Conservation (phyloP, 1,140 invertebrate genomes). For the Scaptomyza graminum region DNA sequence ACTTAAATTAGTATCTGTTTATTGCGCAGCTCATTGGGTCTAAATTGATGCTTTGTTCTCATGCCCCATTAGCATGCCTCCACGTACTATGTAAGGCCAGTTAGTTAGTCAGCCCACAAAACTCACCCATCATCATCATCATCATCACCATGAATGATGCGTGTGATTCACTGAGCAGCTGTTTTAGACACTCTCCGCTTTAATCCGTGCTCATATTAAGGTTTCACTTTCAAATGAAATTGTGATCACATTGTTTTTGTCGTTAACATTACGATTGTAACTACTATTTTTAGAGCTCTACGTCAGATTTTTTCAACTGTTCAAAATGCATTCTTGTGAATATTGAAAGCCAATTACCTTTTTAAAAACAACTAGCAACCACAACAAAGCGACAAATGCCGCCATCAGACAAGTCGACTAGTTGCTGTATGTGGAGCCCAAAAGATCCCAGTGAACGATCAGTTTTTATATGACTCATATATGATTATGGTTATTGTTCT, state of each 20-base stretch:
- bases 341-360: conserved; percentile 37
- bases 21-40: conserved; percentile 42
- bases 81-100: conserved; percentile 6
- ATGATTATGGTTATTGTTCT: conserved; percentile 41
- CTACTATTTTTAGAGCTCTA: conserved; percentile 41
- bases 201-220: conserved; percentile 2
- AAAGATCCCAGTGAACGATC: conserved; percentile 41
- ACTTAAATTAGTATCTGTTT: conserved; percentile 39
- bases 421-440: neutral
- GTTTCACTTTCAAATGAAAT: conserved; percentile 16
- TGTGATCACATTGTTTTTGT: conserved; percentile 13
- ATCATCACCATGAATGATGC: conserved; percentile 7
- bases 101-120: conserved; percentile 27
- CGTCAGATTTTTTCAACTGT: conserved; percentile 15
- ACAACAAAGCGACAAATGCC: conserved; percentile 36
- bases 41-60: conserved; percentile 49
- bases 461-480: conserved; percentile 53
- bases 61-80: conserved; percentile 20
- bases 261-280: conserved; percentile 20
- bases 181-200: conserved; percentile 9
- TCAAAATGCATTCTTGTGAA: conserved; percentile 50
- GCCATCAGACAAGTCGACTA: neutral
- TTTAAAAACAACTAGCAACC: conserved; percentile 11
- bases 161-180: conserved; percentile 39
- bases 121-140: conserved; percentile 16